Evolutionary conservation across 2,888 invertebrate species (phyloP), one percentile per base, ranked within the genome.

Genomic region (Acholoe squamosa): DNA sequence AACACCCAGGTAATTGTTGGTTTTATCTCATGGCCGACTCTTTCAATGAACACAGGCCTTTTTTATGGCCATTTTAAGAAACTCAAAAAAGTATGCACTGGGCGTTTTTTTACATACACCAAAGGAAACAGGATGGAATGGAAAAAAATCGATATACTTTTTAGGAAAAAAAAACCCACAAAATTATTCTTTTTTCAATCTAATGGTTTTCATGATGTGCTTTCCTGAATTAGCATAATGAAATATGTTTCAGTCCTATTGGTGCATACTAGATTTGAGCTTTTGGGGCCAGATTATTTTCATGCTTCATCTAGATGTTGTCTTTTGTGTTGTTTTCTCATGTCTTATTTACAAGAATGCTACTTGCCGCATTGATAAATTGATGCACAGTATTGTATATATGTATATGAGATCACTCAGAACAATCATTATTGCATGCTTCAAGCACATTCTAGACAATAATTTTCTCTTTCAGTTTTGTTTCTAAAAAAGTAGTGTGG

Each of bases 1-100:
- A 89, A 89, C 89, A 89, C 89, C 89, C 89, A 89, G 89, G 89
- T 89, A 89, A 89, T 89, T 89, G 89, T 67, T 76, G 71, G 34
- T 84, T 77, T 84, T 51, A 84, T 84, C 22, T 84, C 33, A 34
- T 43, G 84, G 84, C 84, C 84, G 19, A 71, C 25, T 71, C 31
- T 71, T 28, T 5, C 28, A 71, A 71, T 25, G 3, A 28, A 71
- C 5, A 25, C 14, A 12, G 61, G 43, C 43, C 43, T 10, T 43
- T 10, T n/a, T 43, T 7, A 10, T 43, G 43, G 43, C 43, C 43
- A 7, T 43, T 43, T 43, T 7, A 10, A 43, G 19, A 43, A 43
- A 43, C 43, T 43, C 43, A 43, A 43, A 43, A 43, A 43, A 43
- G 43, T 43, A 43, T 43, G 43, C 43, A 43, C 43, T 43, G 43